Evolutionary conservation across 2,797 vertebrate genomes (phyloP).

Genomic region (Paedocypris micromegethes): DNA sequence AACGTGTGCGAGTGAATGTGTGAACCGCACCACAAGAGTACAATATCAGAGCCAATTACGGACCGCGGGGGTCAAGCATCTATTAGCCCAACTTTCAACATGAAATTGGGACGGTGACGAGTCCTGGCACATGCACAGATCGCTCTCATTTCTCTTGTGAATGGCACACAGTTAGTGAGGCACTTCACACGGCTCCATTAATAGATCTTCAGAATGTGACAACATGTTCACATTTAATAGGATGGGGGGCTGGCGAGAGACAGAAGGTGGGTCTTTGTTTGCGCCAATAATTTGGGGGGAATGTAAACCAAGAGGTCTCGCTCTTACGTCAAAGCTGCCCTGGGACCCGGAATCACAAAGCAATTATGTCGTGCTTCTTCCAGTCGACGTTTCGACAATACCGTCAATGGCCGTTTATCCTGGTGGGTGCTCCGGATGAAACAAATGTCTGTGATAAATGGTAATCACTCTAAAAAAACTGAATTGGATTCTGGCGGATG

Average conservation of each 20-base stretch:
- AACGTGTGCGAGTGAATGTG: background rate
- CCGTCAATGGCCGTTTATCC: too few species aligned
- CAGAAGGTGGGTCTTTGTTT: conserved; percentile 1
- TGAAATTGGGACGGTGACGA: conserved; percentile 32
- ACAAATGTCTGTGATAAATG: too few species aligned
- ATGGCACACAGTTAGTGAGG: conserved; percentile 33
- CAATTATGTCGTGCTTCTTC: conserved; percentile 36
- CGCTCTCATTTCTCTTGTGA: conserved; percentile 31
- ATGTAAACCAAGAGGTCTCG: conserved; percentile 8
- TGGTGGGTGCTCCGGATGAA: too few species aligned
- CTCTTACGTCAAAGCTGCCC: conserved; percentile 31
- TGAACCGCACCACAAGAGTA: conserved; percentile 47
- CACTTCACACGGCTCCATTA: conserved; percentile 33
- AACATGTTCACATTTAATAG: conserved; percentile 37
- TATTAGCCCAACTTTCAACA: conserved; percentile 33
- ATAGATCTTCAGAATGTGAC: conserved; percentile 37
- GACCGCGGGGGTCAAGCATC: conserved; percentile 38
- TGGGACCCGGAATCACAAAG: conserved; percentile 30
- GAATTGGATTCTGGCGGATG: too few species aligned
- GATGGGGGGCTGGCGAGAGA: conserved; percentile 7
- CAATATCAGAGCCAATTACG: conserved; percentile 15
- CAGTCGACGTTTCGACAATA: conserved; percentile 8
- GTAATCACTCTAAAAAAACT: too few species aligned
- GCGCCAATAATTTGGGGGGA: conserved; percentile 17
- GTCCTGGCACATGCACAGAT: conserved; percentile 30